Percentiles rank a stretch among this genome's conserved stretches.
phyloP scores from a whole-genome alignment of 1,140 invertebrate genomes.

The Drosophila persimilis region DNA sequence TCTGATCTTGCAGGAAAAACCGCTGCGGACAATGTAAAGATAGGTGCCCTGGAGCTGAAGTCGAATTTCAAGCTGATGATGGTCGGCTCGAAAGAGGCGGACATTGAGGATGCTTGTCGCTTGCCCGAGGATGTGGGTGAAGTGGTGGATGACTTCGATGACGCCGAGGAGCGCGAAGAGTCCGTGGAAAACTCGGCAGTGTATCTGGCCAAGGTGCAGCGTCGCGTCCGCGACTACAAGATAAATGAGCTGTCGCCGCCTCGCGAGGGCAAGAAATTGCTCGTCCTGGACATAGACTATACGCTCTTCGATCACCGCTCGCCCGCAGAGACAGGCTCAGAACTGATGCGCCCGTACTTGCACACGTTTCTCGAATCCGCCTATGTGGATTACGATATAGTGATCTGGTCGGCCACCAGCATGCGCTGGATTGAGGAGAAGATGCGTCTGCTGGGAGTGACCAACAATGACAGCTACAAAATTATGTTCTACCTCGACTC shows the following conservation, averaged over 20 bases:
- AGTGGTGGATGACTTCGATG: slow-evolving; percentile 94
- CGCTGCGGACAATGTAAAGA: slow-evolving; percentile 89
- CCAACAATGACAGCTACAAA: slow-evolving; percentile 93
- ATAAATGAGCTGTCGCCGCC: slow-evolving; percentile 92
- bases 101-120: slow-evolving; percentile 91
- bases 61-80: slow-evolving; percentile 97
- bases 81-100: slow-evolving; percentile 97
- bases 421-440: slow-evolving; percentile 99
- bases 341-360: slow-evolving; percentile 97
- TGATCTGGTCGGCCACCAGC: slow-evolving; percentile 97
- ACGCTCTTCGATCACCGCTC: slow-evolving; percentile 98
- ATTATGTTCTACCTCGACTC: slow-evolving; percentile 96
- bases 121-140: slow-evolving; percentile 92
- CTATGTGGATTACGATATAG: slow-evolving; percentile 94
- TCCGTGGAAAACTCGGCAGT: slow-evolving; percentile 83
- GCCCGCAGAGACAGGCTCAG: slow-evolving; percentile 92
- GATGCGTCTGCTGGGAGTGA: slow-evolving; percentile 95
- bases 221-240: slow-evolving; percentile 93
- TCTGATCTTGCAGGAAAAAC: slow-evolving; percentile 87
- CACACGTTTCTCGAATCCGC: slow-evolving; percentile 97
- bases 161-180: slow-evolving; percentile 94
- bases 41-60: slow-evolving; percentile 90
- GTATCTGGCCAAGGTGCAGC: slow-evolving; percentile 91
- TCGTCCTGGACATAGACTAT: slow-evolving; percentile 98
- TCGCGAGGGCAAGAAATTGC: slow-evolving; percentile 92